Conservation (phyloP, 2,113 vertebrate species). For the Neotoma lepida region DNA sequence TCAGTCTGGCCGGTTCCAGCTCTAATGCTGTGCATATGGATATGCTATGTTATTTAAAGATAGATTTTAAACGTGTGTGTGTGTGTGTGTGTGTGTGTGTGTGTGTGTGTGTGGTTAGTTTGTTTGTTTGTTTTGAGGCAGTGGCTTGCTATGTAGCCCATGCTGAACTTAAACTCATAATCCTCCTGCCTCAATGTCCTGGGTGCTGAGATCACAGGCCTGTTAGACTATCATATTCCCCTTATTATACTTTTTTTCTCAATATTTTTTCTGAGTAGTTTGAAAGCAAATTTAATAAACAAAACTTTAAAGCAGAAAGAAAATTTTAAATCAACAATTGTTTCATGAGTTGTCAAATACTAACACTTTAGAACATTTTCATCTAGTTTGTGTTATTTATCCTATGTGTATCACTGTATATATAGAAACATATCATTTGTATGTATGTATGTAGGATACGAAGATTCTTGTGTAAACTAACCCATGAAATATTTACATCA, state of each 20-base stretch:
- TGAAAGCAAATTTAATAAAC: conserved; percentile 32
- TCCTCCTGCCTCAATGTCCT: not conserved
- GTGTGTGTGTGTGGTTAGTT: not conserved
- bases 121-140: not conserved
- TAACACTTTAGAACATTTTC: conserved; percentile 49
- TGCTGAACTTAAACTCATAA: not conserved
- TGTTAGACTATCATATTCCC: no score
- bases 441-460: not conserved
- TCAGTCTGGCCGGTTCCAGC: not conserved
- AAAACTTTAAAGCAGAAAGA: conserved; percentile 32
- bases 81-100: no score
- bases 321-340: conserved; percentile 25
- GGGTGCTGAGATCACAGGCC: not conserved
- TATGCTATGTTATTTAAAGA: not conserved
- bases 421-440: not conserved
- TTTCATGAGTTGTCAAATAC: not conserved
- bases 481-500: not conserved
- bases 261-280: conserved; percentile 13
- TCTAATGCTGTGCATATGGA: not conserved
- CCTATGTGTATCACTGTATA: not conserved
- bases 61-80: not conserved
- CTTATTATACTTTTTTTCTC: not conserved
- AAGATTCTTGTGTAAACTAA: not conserved
- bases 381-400: not conserved
- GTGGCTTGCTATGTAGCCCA: not conserved